Base-by-base conservation (phyloP, 2,888 invertebrate species). In the Embidobia sp. region DNA sequence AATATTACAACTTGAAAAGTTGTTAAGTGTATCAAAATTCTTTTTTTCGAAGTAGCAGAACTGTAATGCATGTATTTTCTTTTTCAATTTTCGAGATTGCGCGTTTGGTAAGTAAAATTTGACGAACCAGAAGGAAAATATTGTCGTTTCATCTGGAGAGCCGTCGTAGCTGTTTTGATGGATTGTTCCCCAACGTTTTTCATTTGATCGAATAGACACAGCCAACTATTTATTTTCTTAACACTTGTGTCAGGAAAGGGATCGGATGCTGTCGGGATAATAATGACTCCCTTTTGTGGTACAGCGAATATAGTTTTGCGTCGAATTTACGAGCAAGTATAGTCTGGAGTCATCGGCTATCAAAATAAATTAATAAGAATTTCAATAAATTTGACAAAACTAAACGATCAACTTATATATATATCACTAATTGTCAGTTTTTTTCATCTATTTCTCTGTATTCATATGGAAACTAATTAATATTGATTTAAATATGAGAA, bases 181-280 rank as follows among this genome's bases (percentile, higher is more conserved):
- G 83, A 80, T 75, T 31, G 72, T 77, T 70, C 66, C 75, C 70
- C 61, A 51, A 49, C 61, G 63, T 57, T 67, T 51, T 44, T 37
- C 63, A 27, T 79, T 70, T 78, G 79, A 79, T 79, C 78, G 79
- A 81, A 73, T 70, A 59, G 72, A 73, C 75, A 44, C 59, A 70
- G 49, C 80, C 64, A 37, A 70, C 70, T 85, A 82, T 85, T 86
- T 86, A 85, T 85, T 85, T 85, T 85, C 77, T 78, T 80, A 85
- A 85, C 84, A 83, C 82, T 81, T 79, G 81, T 79, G 78, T 49
- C 77, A 53, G 66, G 33, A 63, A 63, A 77, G 77, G 75, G 74
- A 77, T 64, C 66, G 61, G 26, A 51, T 44, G 57, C 73, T 73
- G 73, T 59, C 66, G 33, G 18, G 6, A 66, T 53, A 67, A 74